Conservation (phyloP, 2,113 vertebrate species). For the Mystacornis crossleyi region DNA sequence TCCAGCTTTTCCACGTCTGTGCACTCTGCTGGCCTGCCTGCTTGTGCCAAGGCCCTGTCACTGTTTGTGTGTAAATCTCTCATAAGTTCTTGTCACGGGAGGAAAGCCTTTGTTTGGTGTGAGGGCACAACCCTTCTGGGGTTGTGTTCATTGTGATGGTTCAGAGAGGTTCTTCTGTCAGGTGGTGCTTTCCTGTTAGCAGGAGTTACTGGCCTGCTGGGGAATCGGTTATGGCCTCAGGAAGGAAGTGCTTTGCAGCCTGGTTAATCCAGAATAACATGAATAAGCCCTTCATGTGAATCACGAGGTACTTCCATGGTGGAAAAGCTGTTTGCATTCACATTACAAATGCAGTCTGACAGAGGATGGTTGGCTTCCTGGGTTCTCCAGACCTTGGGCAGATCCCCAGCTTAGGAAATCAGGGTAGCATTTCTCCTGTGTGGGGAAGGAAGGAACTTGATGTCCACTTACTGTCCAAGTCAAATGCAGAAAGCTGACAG, state of each 20-base stretch:
- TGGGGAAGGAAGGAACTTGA: neutral
- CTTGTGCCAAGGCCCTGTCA: neutral
- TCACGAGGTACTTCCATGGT: neutral
- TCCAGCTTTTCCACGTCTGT: neutral
- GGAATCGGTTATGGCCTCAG: neutral
- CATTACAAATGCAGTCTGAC: neutral
- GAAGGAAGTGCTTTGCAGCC: neutral
- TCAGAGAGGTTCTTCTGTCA: neutral
- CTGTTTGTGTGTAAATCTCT: neutral
- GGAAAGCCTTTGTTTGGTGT: neutral
- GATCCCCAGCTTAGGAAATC: neutral
- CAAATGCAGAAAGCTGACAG: neutral
- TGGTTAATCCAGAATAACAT: neutral
- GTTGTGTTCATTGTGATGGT: neutral
- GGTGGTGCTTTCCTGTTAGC: neutral
- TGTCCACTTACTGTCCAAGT: neutral
- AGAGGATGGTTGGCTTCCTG: neutral
- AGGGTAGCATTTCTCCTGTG: neutral
- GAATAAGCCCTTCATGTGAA: neutral
- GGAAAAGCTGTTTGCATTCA: neutral
- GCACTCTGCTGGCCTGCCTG: neutral
- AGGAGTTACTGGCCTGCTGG: neutral
- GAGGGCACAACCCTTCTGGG: accelerated
- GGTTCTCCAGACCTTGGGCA: neutral
- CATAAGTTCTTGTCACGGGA: accelerated